Evolutionary conservation across 2,113 vertebrate species (phyloP).

Genomic region (Erinaceus europaeus): DNA sequence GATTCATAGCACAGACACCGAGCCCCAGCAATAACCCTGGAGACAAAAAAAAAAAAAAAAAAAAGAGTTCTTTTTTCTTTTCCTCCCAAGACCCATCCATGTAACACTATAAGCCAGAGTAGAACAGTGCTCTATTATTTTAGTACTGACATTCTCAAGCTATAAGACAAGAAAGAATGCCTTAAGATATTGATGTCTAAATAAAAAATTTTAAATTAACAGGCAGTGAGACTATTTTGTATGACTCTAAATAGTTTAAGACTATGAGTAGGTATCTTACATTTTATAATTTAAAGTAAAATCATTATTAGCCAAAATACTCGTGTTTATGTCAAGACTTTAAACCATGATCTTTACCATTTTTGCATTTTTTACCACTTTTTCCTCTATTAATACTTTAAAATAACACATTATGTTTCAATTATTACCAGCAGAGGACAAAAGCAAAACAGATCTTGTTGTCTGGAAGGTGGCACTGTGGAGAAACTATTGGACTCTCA

Average conservation of each 20-base stretch:
- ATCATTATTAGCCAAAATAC: conserved; percentile 31
- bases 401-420: conserved; percentile 10
- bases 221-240: neutral
- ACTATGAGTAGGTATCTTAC: neutral
- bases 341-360: conserved; percentile 13
- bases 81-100: no score
- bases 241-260: neutral
- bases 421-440: neutral
- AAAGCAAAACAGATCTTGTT: conserved; percentile 18
- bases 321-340: conserved; percentile 35
- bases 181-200: no score
- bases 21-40: no score
- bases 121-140: no score
- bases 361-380: neutral
- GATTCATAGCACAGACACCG: no score
- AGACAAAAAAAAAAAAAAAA: no score
- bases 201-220: conserved; percentile 30
- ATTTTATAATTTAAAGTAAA: conserved; percentile 44
- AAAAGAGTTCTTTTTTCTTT: no score
- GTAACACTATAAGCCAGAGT: no score
- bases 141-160: no score
- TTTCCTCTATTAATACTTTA: conserved; percentile 22
- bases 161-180: no score
- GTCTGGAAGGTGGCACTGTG: no score
- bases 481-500: no score